phyloP scores from a whole-genome alignment of 2,888 invertebrate species.

The Andrena hattorfiana region DNA sequence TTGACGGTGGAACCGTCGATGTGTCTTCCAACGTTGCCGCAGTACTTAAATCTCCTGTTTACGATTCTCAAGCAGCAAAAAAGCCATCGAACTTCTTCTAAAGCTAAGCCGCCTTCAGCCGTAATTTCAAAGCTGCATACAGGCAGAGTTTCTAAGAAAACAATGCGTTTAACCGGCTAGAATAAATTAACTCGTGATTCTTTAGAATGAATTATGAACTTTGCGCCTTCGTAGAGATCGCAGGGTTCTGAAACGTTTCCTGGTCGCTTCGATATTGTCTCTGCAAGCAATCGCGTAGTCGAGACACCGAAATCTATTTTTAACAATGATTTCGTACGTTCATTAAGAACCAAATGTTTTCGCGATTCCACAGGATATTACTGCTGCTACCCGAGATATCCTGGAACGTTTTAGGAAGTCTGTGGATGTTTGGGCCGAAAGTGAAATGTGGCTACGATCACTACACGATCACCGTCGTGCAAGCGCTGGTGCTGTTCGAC shows the following conservation, averaged over 20 bases:
- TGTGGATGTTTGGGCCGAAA: conserved; percentile 92
- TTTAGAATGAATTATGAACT: not conserved
- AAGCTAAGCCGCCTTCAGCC: too few relatives aligned
- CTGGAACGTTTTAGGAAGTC: conserved; percentile 92
- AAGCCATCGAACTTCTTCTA: too few relatives aligned
- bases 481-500: conserved; percentile 92
- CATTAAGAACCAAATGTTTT: not conserved
- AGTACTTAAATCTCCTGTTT: too few relatives aligned
- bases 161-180: not conserved
- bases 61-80: too few relatives aligned
- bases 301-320: not conserved
- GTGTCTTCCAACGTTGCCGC: too few relatives aligned
- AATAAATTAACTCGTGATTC: not conserved
- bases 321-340: not conserved
- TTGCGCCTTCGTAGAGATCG: not conserved
- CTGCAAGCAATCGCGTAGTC: not conserved
- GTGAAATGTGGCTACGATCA: conserved; percentile 89
- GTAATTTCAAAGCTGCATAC: not conserved
- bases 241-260: not conserved
- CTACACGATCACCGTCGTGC: conserved; percentile 90
- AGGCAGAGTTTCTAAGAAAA: not conserved
- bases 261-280: not conserved
- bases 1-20: too few relatives aligned
- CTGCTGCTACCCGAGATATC: conserved; percentile 92
- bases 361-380: conserved; percentile 87